Evolutionary conservation across 2,113 vertebrate species (phyloP), one percentile per base, ranked within the genome.

Genomic region (Eupsittula cactorum): DNA sequence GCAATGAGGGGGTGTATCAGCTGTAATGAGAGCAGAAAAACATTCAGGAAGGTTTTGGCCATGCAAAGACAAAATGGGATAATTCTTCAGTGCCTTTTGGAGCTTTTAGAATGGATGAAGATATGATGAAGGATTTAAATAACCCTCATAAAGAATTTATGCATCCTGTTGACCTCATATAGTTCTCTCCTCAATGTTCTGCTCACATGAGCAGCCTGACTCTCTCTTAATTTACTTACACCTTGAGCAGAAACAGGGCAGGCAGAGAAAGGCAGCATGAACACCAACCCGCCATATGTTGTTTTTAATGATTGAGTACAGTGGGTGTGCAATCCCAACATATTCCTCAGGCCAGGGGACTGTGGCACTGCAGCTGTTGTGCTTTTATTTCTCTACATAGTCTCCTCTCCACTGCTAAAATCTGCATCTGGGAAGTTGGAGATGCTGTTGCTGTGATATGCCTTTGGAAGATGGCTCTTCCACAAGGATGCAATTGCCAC

Each of bases 251-350:
- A 71, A 79, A 15, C 75, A 69, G 83, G 87, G 90, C 42, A 71
- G 73, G 91, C 89, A 75, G 85, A 27, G 91, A 78, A 95, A 82
- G 77, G 95, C 81, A 70, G 69, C 59, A 73, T 23, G 6, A 86
- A 41, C 91, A 68, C 85, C 92, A 70, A 41, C 87, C 82, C 63
- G 24, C 94, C 96, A 95, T 95, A 95, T 97, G 90, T 59, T 84
- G 65, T 39, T 50, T 19, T 90, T 92, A 60, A 81, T 77, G 86
- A 92, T 11, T 83, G 76, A 90, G 90, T 79, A 15, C 4, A 53
- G 70, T 68, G 59, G 86, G 73, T 90, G 90, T 89, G 90, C 23
- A 3, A 93, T 90, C 75, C 86, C 55, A 31, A 49, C 73, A 15
- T 6, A 4, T 91, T 96, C 92, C 57, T 7, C 20, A 55, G 95